These are phyloP conservation scores for Tinea semifulvella DNA, from an alignment of 2,888 invertebrate species.

Conservation along the genomic window DNA sequence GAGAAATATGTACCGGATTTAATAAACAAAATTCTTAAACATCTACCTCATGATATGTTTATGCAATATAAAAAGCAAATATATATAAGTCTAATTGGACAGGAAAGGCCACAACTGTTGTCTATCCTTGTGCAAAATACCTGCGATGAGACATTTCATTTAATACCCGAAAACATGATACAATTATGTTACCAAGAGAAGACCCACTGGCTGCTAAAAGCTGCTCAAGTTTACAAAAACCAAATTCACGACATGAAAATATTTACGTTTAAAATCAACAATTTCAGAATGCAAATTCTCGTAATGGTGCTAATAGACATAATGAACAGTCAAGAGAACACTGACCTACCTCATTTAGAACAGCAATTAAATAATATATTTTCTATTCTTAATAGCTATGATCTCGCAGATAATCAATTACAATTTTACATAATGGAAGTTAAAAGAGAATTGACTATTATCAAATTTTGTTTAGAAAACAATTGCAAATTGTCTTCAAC, in stretches of 20 bases:
- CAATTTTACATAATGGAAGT: slow-evolving; percentile 59
- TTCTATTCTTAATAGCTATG: slow-evolving; percentile 54
- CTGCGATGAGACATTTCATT: slow-evolving; percentile 49
- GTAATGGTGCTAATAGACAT: slow-evolving; percentile 59
- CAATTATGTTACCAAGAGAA: slow-evolving; percentile 59
- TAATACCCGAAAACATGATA: slow-evolving; percentile 59
- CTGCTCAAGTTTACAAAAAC: slow-evolving; percentile 50
- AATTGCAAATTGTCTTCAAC: slow-evolving; percentile 61
- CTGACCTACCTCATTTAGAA: slow-evolving; percentile 49
- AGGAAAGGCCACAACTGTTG: slow-evolving; percentile 42
- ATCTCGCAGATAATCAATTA: slow-evolving; percentile 46
- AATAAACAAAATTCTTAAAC: slow-evolving; percentile 36
- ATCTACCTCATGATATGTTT: slow-evolving; percentile 40
- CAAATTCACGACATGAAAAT: slow-evolving; percentile 55
- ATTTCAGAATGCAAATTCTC: slow-evolving; percentile 58
- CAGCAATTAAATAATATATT: slow-evolving; percentile 56
- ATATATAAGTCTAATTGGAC: slow-evolving; percentile 47
- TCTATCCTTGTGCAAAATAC: slow-evolving; percentile 41
- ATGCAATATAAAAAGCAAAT: slow-evolving; percentile 56
- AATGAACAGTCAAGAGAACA: slow-evolving; percentile 55
- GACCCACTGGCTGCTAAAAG: slow-evolving; percentile 57
- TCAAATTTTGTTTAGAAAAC: slow-evolving; percentile 59
- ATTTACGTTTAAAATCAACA: slow-evolving; percentile 57
- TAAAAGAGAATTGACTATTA: slow-evolving; percentile 54
- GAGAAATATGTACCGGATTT: slow-evolving; percentile 36